These are phyloP conservation scores for Eucera pruinosa DNA, from an alignment of 2,888 invertebrate genomes.

Conservation along the genomic window DNA sequence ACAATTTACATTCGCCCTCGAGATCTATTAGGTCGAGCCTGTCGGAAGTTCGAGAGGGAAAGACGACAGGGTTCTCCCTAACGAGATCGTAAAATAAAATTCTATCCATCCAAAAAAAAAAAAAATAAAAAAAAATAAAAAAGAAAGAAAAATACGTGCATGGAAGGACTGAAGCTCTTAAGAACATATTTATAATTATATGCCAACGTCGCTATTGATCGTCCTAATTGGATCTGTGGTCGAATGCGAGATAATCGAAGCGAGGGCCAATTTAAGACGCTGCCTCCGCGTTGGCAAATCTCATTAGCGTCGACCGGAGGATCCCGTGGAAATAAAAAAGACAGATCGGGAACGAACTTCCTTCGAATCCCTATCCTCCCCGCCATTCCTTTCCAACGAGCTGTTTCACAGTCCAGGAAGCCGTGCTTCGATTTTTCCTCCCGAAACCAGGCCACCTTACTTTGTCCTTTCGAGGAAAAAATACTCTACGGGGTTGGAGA, in stretches of 20 bases:
- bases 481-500: not conserved
- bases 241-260: constrained; percentile 48
- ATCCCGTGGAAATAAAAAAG: constrained; percentile 28
- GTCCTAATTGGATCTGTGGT: constrained; percentile 53
- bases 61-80: constrained; percentile 33
- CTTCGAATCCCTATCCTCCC: constrained; percentile 14
- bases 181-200: constrained; percentile 53
- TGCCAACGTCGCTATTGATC: constrained; percentile 27
- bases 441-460: not conserved
- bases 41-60: constrained; percentile 11
- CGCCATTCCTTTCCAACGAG: not conserved
- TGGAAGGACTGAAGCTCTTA: not conserved
- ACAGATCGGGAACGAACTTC: constrained; percentile 26
- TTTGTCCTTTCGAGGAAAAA: not conserved
- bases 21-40: constrained; percentile 33
- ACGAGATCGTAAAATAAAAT: constrained; percentile 10
- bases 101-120: no score
- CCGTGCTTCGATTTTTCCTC: constrained; percentile 21
- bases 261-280: constrained; percentile 51
- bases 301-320: constrained; percentile 51
- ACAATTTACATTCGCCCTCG: constrained; percentile 19
- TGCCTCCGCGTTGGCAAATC: constrained; percentile 40
- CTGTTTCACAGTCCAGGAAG: constrained; percentile 8
- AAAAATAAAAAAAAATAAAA: no score
- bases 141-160: constrained; percentile 2